Evolutionary conservation across 2,797 vertebrate genomes (phyloP).

Genomic region (Gephyroberyx darwinii): DNA sequence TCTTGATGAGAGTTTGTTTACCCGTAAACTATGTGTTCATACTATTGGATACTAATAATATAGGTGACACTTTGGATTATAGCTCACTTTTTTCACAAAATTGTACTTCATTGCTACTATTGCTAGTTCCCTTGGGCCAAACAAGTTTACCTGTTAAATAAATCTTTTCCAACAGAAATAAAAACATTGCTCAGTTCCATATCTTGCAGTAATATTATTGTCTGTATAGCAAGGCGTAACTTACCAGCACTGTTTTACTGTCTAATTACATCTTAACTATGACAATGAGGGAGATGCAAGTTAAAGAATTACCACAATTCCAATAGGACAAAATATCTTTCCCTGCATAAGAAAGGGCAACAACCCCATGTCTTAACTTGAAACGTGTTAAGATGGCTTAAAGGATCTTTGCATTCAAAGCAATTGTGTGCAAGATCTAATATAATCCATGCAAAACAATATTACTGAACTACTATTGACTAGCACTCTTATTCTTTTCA

Average conservation of each 20-base stretch:
- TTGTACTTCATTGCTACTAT: neutral
- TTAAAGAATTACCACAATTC: neutral
- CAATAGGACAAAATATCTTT: neutral
- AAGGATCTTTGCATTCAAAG: no score
- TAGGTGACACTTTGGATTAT: neutral
- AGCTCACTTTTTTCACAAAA: neutral
- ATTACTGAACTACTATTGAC: neutral
- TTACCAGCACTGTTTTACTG: no score
- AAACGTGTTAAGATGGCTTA: no score
- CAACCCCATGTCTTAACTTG: no score
- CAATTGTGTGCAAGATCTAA: no score
- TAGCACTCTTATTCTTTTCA: slow-evolving; percentile 12
- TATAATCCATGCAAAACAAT: slow-evolving; percentile 6
- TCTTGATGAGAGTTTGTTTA: neutral
- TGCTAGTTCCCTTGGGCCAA: neutral
- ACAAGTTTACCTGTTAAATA: neutral
- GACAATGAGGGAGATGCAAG: no score
- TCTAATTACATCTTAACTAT: no score
- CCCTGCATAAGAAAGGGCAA: neutral
- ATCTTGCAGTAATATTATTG: neutral
- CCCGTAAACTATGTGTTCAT: neutral
- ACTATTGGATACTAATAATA: neutral
- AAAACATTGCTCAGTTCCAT: neutral
- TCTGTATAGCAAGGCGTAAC: no score
- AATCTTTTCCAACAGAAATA: neutral